Base-by-base conservation (phyloP, 2,797 vertebrate genomes). In the Phyllotis vaccarum region DNA sequence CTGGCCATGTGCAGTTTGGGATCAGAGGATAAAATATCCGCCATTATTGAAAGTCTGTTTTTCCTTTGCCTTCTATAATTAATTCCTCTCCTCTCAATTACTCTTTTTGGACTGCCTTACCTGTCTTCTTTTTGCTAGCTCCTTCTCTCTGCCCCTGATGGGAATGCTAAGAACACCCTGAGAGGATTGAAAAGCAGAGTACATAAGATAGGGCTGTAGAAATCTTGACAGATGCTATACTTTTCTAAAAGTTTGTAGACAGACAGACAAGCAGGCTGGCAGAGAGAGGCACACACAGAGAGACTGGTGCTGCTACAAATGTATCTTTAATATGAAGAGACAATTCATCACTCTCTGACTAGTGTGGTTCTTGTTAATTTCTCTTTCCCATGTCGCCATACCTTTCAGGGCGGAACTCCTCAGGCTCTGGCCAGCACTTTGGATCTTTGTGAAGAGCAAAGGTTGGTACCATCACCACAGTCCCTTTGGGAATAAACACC, bases 381-480 rank as follows among this genome's bases (percentile, higher is more conserved):
- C 11, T 60, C 10, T 58, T 64, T 37, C 46, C 6, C 34, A 7
- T 0, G 12, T 21, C 2, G 2, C 52, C 40, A 6, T 99, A 99
- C 98, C 99, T 99, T 97, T 98, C 98, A 78, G 99, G 99, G 60
- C 43, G 96, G 96, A 99, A 99, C 86, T 98, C 98, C 0, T 99
- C 97, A 3, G 98, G 98, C 27, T 98, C 96, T 19, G 96, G 49
- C 98, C 98, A 99, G 95, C 97, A 29, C 0, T 93, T 93, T 0
- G 98, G 95, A 92, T 97, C 0, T 0, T 0, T 80, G 7, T 99
- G 98, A 86, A 99, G 75, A 56, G 22, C 29, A 0, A 52, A 93
- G 1, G 34, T 9, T 16, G 98, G 98, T 68, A 98, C 89, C 0
- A 88, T 11, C 27, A 98, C 98, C 0, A 98, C 0, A 0, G 96